These are phyloP conservation scores for Tretioscincus oriximinensis DNA, from an alignment of 2,113 vertebrate species.

Conservation along the genomic window DNA sequence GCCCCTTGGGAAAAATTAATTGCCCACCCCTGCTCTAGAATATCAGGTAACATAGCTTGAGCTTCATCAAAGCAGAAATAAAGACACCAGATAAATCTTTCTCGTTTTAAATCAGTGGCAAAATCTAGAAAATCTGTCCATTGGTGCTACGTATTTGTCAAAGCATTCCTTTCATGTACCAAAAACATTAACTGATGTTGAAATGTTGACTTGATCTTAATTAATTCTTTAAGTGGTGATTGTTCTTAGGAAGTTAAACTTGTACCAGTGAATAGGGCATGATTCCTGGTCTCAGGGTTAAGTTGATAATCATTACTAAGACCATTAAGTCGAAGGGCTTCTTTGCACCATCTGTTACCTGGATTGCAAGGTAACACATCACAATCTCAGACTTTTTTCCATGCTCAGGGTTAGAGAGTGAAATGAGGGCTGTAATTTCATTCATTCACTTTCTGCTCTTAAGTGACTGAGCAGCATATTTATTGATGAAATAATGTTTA, in stretches of 20 bases:
- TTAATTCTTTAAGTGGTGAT: background rate
- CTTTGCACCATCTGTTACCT: background rate
- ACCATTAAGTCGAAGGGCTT: background rate
- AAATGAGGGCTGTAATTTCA: background rate
- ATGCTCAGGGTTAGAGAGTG: slow-evolving; percentile 4
- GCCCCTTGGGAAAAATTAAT: too few species aligned
- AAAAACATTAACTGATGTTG: too few species aligned
- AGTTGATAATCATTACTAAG: slow-evolving; percentile 6
- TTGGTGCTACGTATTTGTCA: too few species aligned
- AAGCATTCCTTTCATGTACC: too few species aligned
- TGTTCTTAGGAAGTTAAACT: background rate
- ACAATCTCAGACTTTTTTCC: slow-evolving; percentile 8
- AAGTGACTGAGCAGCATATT: background rate
- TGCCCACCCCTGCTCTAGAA: too few species aligned
- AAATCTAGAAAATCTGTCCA: too few species aligned
- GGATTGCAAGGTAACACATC: background rate
- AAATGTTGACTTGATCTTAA: too few species aligned
- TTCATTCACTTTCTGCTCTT: background rate
- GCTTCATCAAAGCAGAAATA: too few species aligned
- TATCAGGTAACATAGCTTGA: too few species aligned
- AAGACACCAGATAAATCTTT: too few species aligned
- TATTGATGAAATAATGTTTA: background rate
- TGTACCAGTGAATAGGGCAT: background rate
- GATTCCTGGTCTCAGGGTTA: background rate
- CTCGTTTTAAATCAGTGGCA: too few species aligned